Evolutionary conservation across 1,140 invertebrate species (phyloP).

Genomic region (silkworm (Bombyx mori)): DNA sequence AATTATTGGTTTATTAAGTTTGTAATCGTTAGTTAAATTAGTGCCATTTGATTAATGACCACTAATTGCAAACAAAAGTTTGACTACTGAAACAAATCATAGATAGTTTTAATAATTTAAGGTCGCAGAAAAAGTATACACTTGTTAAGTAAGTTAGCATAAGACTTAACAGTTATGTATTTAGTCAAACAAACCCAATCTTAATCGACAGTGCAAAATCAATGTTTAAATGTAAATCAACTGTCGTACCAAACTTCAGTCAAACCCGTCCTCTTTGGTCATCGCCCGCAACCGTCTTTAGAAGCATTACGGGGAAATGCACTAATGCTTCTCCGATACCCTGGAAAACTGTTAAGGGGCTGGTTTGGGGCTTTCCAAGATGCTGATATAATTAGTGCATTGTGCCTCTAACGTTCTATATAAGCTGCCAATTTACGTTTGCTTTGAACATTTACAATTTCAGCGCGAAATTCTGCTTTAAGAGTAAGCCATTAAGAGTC

Average conservation of each 20-base stretch:
- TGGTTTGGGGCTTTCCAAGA: constrained; percentile 68
- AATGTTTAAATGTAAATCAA: too few species aligned
- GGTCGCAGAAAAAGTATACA: too few species aligned
- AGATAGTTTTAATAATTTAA: too few species aligned
- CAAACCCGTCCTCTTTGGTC: constrained; percentile 41
- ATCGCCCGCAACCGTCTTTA: constrained; percentile 59
- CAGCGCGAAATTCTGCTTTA: constrained; percentile 23
- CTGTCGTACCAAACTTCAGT: constrained; percentile 11
- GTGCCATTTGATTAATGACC: too few species aligned
- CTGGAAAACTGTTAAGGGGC: constrained; percentile 68
- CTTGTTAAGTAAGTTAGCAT: too few species aligned
- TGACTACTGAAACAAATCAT: too few species aligned
- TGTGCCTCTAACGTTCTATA: constrained; percentile 54
- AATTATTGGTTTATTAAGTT: too few species aligned
- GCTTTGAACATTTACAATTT: constrained; percentile 9
- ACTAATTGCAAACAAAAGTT: too few species aligned
- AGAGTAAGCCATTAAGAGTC: not conserved
- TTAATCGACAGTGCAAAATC: too few species aligned
- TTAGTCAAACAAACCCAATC: too few species aligned
- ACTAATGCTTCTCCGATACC: constrained; percentile 64
- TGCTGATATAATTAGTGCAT: constrained; percentile 68
- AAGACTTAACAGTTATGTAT: too few species aligned
- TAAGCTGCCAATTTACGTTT: constrained; percentile 32
- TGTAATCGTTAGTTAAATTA: too few species aligned
- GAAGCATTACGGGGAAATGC: constrained; percentile 66